phyloP scores from a whole-genome alignment of 1,140 invertebrate genomes.

The Dufourea novaeangliae region DNA sequence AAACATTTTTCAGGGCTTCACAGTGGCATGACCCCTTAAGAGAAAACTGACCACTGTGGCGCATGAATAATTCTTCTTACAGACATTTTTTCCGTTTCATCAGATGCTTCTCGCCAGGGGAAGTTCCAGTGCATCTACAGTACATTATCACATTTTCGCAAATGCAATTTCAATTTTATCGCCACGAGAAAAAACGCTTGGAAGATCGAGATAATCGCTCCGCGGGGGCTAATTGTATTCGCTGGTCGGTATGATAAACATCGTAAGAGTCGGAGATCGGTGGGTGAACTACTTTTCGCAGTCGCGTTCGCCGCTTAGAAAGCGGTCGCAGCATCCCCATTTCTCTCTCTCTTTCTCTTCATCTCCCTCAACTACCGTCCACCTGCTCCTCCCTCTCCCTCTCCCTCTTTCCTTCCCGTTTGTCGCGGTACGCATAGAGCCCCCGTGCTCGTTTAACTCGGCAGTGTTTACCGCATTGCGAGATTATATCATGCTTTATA shows the following conservation, averaged over 20 bases:
- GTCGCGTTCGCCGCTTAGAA: constrained; percentile 27
- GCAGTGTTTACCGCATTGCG: constrained; percentile 78
- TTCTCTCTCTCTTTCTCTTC: neutral
- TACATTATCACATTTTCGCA: no score
- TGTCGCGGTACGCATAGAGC: constrained; percentile 19
- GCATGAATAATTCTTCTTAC: no score
- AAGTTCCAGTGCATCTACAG: no score
- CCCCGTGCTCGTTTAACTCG: constrained; percentile 66
- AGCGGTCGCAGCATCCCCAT: constrained; percentile 1
- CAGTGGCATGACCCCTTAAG: no score
- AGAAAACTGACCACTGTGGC: no score
- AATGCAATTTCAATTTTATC: no score
- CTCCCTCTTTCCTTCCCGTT: neutral
- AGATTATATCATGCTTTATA: constrained; percentile 79
- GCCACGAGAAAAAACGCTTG: neutral
- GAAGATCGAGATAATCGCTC: no score
- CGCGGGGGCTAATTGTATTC: neutral
- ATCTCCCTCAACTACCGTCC: no score
- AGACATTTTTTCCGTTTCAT: no score
- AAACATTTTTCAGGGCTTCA: no score
- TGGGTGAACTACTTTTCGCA: constrained; percentile 54
- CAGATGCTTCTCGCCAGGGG: no score
- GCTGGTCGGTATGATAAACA: neutral
- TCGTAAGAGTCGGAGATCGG: neutral
- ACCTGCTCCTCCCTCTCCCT: no score